These are phyloP conservation scores for Linurgus olivaceus DNA, from an alignment of 2,797 vertebrate genomes.

Conservation along the genomic window DNA sequence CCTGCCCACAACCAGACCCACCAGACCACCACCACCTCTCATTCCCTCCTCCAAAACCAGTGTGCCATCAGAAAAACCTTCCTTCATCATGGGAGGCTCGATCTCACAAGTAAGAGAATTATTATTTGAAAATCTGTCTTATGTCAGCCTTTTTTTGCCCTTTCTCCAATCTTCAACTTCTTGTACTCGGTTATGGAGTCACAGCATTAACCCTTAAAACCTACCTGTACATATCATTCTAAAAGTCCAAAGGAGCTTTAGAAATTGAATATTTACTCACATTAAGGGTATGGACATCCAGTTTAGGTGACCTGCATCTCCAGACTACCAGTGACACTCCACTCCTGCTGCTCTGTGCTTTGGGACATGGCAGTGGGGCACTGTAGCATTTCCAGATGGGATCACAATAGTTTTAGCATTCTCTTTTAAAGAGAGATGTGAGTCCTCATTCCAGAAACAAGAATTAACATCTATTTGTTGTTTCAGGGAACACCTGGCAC, in stretches of 20 bases:
- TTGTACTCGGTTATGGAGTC: fast-evolving
- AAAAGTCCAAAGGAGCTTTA: background rate
- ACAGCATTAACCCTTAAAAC: background rate
- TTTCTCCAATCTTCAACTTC: background rate
- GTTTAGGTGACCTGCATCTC: background rate
- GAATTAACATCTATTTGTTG: background rate
- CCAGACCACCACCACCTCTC: conserved; percentile 93
- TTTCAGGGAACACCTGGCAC: conserved; percentile 94
- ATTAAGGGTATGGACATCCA: background rate
- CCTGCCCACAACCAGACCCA: conserved; percentile 88
- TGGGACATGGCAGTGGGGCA: background rate
- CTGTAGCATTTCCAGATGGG: background rate
- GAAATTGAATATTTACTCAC: background rate
- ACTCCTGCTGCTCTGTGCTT: background rate
- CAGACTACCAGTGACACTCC: background rate
- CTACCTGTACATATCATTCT: background rate
- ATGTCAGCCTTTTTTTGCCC: background rate
- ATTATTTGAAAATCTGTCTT: background rate
- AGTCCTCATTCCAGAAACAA: background rate
- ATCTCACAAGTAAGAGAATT: conserved; percentile 90
- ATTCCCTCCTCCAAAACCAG: conserved; percentile 94
- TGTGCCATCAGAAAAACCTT: conserved; percentile 91
- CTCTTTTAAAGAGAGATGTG: background rate
- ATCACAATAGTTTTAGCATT: background rate
- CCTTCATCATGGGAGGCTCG: conserved; percentile 96